A percentile compares a stretch with the other conserved stretches of the same genome.
These are phyloP conservation scores for Pelusios castaneus DNA, from an alignment of 2,113 vertebrate genomes.

Conservation along the genomic window DNA sequence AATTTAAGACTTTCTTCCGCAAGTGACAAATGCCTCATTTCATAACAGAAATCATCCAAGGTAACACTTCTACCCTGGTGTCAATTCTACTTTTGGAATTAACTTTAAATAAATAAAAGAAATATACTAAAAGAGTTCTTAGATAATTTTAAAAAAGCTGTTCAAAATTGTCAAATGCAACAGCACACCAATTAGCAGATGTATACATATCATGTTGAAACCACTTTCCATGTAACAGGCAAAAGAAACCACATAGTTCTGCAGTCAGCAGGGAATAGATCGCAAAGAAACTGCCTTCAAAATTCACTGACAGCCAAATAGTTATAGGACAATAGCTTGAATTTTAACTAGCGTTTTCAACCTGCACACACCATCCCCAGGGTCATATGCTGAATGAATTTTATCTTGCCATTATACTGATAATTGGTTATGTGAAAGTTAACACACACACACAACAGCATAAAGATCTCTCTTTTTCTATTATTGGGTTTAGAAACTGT, in stretches of 20 bases:
- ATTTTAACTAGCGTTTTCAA: slow-evolving; percentile 45
- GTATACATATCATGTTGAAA: slow-evolving; percentile 57
- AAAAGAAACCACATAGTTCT: slow-evolving; percentile 67
- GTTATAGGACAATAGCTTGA: slow-evolving; percentile 20
- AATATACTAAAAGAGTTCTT: slow-evolving; percentile 17
- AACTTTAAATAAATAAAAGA: not conserved
- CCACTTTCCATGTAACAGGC: slow-evolving; percentile 59
- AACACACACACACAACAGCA: not conserved
- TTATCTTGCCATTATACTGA: not conserved
- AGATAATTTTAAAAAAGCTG: slow-evolving; percentile 15
- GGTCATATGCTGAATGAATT: slow-evolving; percentile 24
- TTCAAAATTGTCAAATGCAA: slow-evolving; percentile 27
- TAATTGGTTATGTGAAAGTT: not conserved
- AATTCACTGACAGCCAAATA: not conserved
- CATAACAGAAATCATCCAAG: slow-evolving; percentile 1
- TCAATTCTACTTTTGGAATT: not conserved
- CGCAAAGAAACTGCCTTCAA: slow-evolving; percentile 53
- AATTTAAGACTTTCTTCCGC: not conserved
- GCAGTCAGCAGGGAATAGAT: slow-evolving; percentile 54
- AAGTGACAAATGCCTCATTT: slow-evolving; percentile 15
- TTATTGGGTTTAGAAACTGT: not conserved
- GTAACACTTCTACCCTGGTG: slow-evolving; percentile 13
- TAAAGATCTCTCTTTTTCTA: slow-evolving; percentile 14
- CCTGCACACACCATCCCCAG: not conserved
- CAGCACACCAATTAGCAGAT: slow-evolving; percentile 44